Evolutionary conservation across 2,113 vertebrate species (phyloP).

Genomic region (Peromyscus leucopus): DNA sequence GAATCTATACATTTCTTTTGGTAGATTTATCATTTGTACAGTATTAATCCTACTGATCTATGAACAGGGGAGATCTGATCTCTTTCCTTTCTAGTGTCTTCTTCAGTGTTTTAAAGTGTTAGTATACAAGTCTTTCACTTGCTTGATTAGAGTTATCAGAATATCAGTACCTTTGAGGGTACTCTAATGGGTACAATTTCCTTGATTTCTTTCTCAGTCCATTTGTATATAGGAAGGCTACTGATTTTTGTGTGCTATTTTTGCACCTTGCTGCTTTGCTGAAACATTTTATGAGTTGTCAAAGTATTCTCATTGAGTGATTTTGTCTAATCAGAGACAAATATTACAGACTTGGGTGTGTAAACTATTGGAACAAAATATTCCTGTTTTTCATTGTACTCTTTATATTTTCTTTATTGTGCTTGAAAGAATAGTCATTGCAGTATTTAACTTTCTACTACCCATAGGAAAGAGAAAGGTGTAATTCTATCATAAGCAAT

Average conservation of each 20-base stretch:
- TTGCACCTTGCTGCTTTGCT: not conserved
- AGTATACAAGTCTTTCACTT: not conserved
- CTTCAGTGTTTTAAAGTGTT: not conserved
- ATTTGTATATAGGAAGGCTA: not conserved
- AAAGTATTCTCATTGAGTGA: not conserved
- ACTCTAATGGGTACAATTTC: not conserved
- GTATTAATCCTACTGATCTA: not conserved
- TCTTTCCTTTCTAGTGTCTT: not conserved
- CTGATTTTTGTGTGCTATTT: not conserved
- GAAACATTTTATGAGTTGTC: not conserved
- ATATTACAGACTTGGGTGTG: slow-evolving; percentile 37
- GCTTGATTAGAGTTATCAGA: not conserved
- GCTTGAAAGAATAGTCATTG: slow-evolving; percentile 8
- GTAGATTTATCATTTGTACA: not conserved
- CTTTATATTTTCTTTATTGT: slow-evolving; percentile 20
- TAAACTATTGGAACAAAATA: not conserved
- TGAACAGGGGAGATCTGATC: not conserved
- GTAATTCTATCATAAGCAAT: slow-evolving; percentile 1
- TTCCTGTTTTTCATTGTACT: not conserved
- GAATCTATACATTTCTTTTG: not conserved
- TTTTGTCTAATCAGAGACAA: not conserved
- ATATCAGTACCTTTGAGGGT: not conserved
- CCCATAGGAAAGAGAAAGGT: not conserved
- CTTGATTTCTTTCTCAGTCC: not conserved
- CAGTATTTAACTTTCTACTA: slow-evolving; percentile 57